Percentiles rank a stretch among this genome's conserved stretches.
Evolutionary conservation across 1,140 invertebrate genomes (phyloP).

Genomic region (Halesus radiatus): DNA sequence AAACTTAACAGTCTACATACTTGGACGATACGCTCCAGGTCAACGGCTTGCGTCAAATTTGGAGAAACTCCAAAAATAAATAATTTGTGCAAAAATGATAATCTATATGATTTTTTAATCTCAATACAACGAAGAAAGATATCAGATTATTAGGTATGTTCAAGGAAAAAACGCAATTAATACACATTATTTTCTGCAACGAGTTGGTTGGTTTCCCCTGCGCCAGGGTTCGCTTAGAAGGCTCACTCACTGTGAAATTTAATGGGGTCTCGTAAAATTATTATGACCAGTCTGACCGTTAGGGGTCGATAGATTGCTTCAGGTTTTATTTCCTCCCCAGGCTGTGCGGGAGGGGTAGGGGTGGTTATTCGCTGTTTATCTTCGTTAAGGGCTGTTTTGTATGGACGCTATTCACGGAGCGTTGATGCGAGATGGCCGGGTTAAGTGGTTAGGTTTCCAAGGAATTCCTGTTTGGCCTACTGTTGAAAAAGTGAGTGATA

Average conservation of each 20-base stretch:
- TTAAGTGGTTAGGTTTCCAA: neutral
- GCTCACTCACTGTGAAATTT: constrained; percentile 28
- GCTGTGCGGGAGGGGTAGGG: neutral
- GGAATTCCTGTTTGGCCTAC: neutral
- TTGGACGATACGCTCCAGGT: too few species aligned
- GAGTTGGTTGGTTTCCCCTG: too few species aligned
- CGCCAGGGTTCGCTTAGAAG: neutral
- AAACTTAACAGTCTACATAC: too few species aligned
- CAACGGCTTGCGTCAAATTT: too few species aligned
- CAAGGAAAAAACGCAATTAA: too few species aligned
- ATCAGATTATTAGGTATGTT: too few species aligned
- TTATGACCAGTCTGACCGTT: constrained; percentile 25
- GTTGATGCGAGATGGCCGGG: constrained; percentile 17
- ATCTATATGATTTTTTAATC: too few species aligned
- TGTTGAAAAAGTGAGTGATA: too few species aligned
- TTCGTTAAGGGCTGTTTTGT: constrained; percentile 30
- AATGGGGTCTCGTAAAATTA: constrained; percentile 32
- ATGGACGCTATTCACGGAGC: neutral
- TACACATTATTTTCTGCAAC: too few species aligned
- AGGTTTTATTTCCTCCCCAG: constrained; percentile 16
- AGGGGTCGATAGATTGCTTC: constrained; percentile 29
- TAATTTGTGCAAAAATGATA: too few species aligned
- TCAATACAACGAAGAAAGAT: too few species aligned
- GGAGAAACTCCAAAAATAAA: too few species aligned
- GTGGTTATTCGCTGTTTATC: constrained; percentile 19